phyloP scores from a whole-genome alignment of 2,797 vertebrate species.

The Dallia pectoralis region DNA sequence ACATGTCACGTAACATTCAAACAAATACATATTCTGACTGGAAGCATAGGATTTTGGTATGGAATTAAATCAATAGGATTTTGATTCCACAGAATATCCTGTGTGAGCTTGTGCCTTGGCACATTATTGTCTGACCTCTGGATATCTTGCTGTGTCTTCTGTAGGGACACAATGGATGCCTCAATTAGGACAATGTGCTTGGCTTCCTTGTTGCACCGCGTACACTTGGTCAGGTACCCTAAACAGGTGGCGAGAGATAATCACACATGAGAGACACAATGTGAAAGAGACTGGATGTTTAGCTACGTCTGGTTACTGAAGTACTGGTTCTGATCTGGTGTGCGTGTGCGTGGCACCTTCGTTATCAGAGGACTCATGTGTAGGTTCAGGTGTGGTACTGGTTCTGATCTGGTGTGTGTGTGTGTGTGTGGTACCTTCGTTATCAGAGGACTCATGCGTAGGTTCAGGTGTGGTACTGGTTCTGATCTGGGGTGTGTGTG shows the following conservation, averaged over 20 bases:
- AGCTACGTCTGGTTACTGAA: slow-evolving; percentile 49
- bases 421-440: slow-evolving; percentile 75
- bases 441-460: slow-evolving; percentile 89
- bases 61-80: too few relatives aligned
- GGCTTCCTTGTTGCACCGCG: slow-evolving; percentile 82
- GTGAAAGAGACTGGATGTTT: background rate
- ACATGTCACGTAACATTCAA: too few relatives aligned
- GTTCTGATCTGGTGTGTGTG: background rate
- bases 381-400: too few relatives aligned
- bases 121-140: slow-evolving; percentile 77
- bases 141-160: slow-evolving; percentile 90
- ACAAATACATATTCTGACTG: too few relatives aligned
- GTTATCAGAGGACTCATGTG: too few relatives aligned
- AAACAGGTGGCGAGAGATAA: background rate
- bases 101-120: background rate
- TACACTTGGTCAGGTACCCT: slow-evolving; percentile 75
- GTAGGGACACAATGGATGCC: slow-evolving; percentile 83
- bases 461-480: slow-evolving; percentile 94
- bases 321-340: too few relatives aligned
- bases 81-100: background rate
- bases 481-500: too few relatives aligned
- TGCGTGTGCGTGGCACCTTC: too few relatives aligned
- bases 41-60: too few relatives aligned
- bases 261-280: too few relatives aligned
- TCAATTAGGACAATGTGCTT: slow-evolving; percentile 85